These are phyloP conservation scores for Pelobates cultripes DNA, from an alignment of 2,797 vertebrate species.

Conservation along the genomic window DNA sequence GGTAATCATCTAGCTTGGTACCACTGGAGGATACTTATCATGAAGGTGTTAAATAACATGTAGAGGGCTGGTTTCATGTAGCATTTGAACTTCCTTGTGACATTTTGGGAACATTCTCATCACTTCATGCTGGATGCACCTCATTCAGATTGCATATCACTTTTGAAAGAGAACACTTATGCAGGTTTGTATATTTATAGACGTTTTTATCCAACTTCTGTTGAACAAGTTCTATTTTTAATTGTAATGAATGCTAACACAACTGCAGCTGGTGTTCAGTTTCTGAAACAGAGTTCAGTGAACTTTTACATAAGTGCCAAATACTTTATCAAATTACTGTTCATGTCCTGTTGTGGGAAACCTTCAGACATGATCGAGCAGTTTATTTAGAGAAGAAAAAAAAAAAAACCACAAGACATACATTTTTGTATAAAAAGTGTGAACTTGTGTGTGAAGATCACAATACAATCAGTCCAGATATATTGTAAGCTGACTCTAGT, in stretches of 20 bases:
- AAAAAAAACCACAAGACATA: too few relatives aligned
- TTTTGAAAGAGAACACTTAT: slow-evolving; percentile 30
- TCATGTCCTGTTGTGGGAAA: not conserved
- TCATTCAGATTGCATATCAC: slow-evolving; percentile 50
- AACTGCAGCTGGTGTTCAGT: slow-evolving; percentile 12
- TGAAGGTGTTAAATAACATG: not conserved
- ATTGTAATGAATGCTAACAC: slow-evolving; percentile 21
- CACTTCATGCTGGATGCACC: slow-evolving; percentile 32
- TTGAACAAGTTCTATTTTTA: slow-evolving; percentile 40
- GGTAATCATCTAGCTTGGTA: too few relatives aligned
- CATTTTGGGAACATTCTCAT: slow-evolving; percentile 37
- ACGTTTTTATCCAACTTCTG: slow-evolving; percentile 19
- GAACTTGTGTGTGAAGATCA: too few relatives aligned
- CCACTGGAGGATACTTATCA: not conserved
- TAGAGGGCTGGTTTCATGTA: slow-evolving; percentile 26
- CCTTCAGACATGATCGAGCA: not conserved
- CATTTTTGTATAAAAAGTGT: too few relatives aligned
- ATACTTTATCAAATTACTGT: slow-evolving; percentile 12
- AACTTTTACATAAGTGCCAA: slow-evolving; percentile 17
- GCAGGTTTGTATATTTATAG: slow-evolving; percentile 39
- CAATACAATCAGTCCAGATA: too few relatives aligned
- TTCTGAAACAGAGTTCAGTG: slow-evolving; percentile 18
- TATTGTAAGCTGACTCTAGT: too few relatives aligned
- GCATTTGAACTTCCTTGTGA: slow-evolving; percentile 51
- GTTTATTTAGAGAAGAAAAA: not conserved